Conservation (phyloP, 2,888 invertebrate genomes). For the Protonemura montana region DNA sequence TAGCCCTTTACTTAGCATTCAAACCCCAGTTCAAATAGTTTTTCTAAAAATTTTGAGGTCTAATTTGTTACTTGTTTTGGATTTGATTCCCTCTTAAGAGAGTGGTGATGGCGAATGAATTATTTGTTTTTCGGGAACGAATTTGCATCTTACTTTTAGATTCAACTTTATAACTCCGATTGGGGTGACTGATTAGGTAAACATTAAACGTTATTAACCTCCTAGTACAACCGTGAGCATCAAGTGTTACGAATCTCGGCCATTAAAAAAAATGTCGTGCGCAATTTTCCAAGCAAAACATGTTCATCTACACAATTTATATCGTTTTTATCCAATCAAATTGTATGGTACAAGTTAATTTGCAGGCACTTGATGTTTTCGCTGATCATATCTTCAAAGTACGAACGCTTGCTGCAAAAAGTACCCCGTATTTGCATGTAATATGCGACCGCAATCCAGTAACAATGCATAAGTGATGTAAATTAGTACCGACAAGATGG, state of each 20-base stretch:
- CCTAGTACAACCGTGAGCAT: too few relatives aligned
- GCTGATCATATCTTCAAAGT: background rate
- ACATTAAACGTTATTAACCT: too few relatives aligned
- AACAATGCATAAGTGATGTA: background rate
- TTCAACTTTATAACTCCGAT: too few relatives aligned
- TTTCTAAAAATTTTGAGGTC: too few relatives aligned
- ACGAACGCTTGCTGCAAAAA: background rate
- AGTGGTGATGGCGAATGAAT: too few relatives aligned
- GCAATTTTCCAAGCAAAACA: background rate
- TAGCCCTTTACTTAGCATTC: too few relatives aligned
- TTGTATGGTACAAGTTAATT: background rate
- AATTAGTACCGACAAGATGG: background rate
- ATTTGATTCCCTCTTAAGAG: too few relatives aligned
- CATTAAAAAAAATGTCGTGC: conserved; percentile 1
- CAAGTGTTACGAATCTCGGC: background rate
- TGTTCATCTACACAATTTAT: background rate
- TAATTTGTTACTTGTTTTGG: too few relatives aligned
- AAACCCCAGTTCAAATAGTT: too few relatives aligned
- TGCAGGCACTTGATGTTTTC: background rate
- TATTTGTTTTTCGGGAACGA: too few relatives aligned
- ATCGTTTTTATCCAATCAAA: background rate
- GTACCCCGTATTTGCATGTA: background rate
- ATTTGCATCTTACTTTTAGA: too few relatives aligned
- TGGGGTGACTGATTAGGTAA: too few relatives aligned
- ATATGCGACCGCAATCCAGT: background rate